Percentiles rank a stretch among this genome's conserved stretches.
These are phyloP conservation scores for Chesias legatella DNA, from an alignment of 2,888 invertebrate genomes.

Conservation along the genomic window DNA sequence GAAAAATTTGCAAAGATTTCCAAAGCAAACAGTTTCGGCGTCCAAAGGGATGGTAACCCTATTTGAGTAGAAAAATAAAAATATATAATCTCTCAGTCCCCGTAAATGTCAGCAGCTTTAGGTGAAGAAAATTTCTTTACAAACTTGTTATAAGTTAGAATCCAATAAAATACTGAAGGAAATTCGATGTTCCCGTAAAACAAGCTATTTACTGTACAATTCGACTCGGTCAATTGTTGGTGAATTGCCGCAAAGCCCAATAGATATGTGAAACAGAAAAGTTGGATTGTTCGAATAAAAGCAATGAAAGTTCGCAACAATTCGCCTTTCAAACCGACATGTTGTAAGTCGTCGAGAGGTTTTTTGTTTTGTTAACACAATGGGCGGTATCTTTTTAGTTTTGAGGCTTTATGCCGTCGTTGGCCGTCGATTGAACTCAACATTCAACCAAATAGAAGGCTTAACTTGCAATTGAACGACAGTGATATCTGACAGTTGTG, in stretches of 20 bases:
- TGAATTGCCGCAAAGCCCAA: slow-evolving; percentile 38
- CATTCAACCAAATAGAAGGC: too few relatives aligned
- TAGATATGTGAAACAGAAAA: slow-evolving; percentile 64
- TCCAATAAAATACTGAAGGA: slow-evolving; percentile 61
- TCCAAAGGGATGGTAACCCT: too few relatives aligned
- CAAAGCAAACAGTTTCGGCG: too few relatives aligned
- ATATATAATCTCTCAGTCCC: background rate
- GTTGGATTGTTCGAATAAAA: slow-evolving; percentile 57
- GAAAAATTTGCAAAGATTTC: too few relatives aligned
- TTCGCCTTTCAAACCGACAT: slow-evolving; percentile 52
- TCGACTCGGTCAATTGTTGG: slow-evolving; percentile 55
- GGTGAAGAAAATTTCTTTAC: slow-evolving; percentile 48
- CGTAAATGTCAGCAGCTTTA: slow-evolving; percentile 28
- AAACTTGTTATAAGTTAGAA: slow-evolving; percentile 61
- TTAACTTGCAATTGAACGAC: too few relatives aligned
- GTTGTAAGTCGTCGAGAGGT: slow-evolving; percentile 30
- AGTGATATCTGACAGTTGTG: too few relatives aligned
- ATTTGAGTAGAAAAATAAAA: background rate
- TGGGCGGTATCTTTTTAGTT: slow-evolving; percentile 22
- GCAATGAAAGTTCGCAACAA: slow-evolving; percentile 66
- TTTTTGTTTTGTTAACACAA: slow-evolving; percentile 31
- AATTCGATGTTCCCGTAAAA: slow-evolving; percentile 61
- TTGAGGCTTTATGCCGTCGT: slow-evolving; percentile 9
- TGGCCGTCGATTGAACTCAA: slow-evolving; percentile 2
- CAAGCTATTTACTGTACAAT: slow-evolving; percentile 65